Conservation (phyloP, 2,797 vertebrate genomes). For the Bucorvus abyssinicus region DNA sequence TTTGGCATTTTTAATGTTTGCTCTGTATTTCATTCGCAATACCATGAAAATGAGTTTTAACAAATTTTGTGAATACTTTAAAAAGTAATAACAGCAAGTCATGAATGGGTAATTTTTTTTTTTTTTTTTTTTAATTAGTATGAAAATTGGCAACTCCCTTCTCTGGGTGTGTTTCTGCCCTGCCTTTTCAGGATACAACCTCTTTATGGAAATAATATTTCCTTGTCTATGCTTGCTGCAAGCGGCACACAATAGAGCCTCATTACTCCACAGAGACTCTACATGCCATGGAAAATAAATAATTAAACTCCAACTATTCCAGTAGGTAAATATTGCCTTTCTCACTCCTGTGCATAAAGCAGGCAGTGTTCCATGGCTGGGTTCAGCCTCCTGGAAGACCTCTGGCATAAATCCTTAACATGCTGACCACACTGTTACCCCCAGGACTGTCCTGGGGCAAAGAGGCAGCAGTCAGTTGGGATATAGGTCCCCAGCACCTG, state of each 20-base stretch:
- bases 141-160: not conserved
- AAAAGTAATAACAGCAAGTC: not conserved
- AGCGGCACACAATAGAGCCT: not conserved
- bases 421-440: not conserved
- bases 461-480: not conserved
- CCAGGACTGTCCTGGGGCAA: not conserved
- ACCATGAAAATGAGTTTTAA: not conserved
- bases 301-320: not conserved
- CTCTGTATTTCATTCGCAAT: not conserved
- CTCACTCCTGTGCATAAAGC: not conserved
- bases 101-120: not conserved
- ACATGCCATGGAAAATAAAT: not conserved
- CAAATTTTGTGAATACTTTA: not conserved
- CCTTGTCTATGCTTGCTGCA: not conserved
- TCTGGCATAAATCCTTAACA: accelerated
- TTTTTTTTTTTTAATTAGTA: not conserved
- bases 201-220: not conserved
- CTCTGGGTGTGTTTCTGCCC: not conserved
- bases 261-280: not conserved
- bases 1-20: not conserved
- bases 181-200: not conserved
- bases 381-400: not conserved
- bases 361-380: not conserved
- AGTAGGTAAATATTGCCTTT: not conserved
- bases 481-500: not conserved